Conservation (phyloP, 2,888 invertebrate genomes). For the Lucinisca nassula region DNA sequence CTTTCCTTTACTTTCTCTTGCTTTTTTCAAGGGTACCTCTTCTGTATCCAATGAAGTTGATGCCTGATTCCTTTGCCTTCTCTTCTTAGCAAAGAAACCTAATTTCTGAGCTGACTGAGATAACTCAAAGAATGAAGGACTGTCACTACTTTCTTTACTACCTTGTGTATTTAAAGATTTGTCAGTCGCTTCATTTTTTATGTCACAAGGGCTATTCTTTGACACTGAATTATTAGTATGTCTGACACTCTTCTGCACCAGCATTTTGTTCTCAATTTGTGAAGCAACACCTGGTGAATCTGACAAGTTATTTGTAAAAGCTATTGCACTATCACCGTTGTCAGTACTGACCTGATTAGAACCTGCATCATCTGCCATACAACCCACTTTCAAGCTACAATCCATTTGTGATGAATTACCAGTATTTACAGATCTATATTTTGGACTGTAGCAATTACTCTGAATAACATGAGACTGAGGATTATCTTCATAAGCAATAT, state of each 20-base stretch:
- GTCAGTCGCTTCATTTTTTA: not conserved
- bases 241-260: not conserved
- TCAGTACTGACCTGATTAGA: not conserved
- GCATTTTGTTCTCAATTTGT: not conserved
- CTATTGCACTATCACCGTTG: not conserved
- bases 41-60: not conserved
- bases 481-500: not conserved
- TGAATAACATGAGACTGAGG: not conserved
- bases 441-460: not conserved
- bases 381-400: not conserved
- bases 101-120: constrained; percentile 1
- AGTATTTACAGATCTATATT: not conserved
- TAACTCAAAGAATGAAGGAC: not conserved
- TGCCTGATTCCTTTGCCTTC: not conserved
- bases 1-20: not conserved
- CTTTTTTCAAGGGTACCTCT: not conserved
- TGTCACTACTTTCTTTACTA: not conserved
- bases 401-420: too few species aligned
- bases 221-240: not conserved
- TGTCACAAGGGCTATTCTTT: not conserved
- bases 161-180: not conserved
- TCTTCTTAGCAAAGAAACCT: constrained; percentile 23
- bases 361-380: not conserved
- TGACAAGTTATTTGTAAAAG: not conserved
- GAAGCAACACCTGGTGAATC: not conserved